A percentile compares a stretch with the other conserved stretches of the same genome.
These are phyloP conservation scores for Clarias macrocephalus DNA, from an alignment of 2,113 vertebrate genomes.

Conservation along the genomic window DNA sequence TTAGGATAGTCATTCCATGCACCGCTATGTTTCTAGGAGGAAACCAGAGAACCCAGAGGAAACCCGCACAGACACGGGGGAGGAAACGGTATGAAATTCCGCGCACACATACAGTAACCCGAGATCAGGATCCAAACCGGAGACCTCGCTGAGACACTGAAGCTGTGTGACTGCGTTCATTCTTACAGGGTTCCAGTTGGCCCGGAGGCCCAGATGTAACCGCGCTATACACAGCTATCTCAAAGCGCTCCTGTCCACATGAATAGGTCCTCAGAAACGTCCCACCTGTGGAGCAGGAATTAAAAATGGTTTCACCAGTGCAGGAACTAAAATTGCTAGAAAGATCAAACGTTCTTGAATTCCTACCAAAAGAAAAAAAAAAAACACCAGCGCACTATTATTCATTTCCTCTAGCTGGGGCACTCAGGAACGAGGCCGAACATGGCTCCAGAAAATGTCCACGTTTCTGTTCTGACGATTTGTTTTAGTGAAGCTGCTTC, in stretches of 20 bases:
- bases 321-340: neutral
- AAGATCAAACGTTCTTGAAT: neutral
- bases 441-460: neutral
- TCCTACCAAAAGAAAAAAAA: neutral
- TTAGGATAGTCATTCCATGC: neutral
- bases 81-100: neutral
- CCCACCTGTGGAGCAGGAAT: slow-evolving; percentile 7
- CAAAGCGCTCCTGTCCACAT: neutral
- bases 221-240: neutral
- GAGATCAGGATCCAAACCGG: slow-evolving; percentile 1
- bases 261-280: neutral
- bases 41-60: slow-evolving; percentile 8
- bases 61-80: neutral
- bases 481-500: neutral
- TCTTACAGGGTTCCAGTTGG: neutral
- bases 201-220: neutral
- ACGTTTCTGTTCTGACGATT: neutral
- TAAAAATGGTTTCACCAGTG: neutral
- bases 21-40: neutral
- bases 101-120: neutral
- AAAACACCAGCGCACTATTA: neutral
- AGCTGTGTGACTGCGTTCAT: slow-evolving; percentile 4
- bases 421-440: neutral
- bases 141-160: too few relatives aligned
- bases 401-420: neutral